Base-by-base conservation (phyloP, 2,113 vertebrate species). In the Spea multiplicata region DNA sequence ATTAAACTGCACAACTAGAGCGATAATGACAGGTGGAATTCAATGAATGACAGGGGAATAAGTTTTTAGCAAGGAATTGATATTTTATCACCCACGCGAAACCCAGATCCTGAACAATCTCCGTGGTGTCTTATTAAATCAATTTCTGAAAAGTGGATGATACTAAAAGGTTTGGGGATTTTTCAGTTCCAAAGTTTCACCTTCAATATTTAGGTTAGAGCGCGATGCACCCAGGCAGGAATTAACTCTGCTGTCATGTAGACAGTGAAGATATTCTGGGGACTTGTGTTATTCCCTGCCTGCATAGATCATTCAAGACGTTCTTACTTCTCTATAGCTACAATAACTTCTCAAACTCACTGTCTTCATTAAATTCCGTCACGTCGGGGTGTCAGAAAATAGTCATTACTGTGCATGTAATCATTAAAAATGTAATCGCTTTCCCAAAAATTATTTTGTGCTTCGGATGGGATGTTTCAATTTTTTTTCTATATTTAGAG, bases 1-100 rank as follows among this genome's bases (percentile, higher is more conserved):
- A 74, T 80, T 80, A 80, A 52, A 44, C 71, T 73, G 52, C 52
- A 68, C 48, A 45, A 80, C 71, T 80, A 67, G 65, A 67, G 62
- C 57, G 59, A 67, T 73, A 73, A 73, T 80, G 78, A 80, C 70
- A 80, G 64, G 45, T 65, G n/a, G 44, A 52, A 52, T 64, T 46
- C 59, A 4, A 8, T 74, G 78, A 80, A 66, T 80, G 71, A 80
- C 71, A 80, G 67, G 78, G 9, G 52, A 80, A 59, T 49, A 61
- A 49, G 62, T 73, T 67, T 30, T 30, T 67, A 55, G 64, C 68
- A 73, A 67, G 70, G 47, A 55, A 72, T 12, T 44, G 44, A 80
- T 73, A 80, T 72, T 55, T 44, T 59, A 61, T 57, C 71, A 16
- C 69, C 76, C 70, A 79, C 69, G n/a, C 70, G 17, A 12, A 50